Evolutionary conservation across 2,888 invertebrate species (phyloP).

Genomic region (Meliscaeva auricollis): DNA sequence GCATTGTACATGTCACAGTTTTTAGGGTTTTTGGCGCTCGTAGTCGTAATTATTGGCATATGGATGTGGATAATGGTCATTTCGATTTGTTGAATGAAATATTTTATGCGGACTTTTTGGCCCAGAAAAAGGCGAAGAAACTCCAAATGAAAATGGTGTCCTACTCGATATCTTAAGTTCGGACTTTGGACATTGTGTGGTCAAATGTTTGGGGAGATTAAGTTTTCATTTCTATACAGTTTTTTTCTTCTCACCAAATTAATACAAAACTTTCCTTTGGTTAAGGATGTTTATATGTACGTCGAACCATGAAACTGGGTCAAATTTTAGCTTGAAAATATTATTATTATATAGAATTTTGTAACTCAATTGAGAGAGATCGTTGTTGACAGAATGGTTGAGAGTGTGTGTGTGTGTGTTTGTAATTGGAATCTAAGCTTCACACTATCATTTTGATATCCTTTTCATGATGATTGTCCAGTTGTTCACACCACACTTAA

Average conservation of each 20-base stretch:
- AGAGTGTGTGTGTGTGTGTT: not conserved
- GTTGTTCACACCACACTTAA: conserved; percentile 29
- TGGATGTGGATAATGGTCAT: conserved; percentile 73
- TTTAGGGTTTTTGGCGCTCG: conserved; percentile 63
- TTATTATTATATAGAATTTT: not conserved
- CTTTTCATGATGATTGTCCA: conserved; percentile 7
- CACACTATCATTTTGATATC: conserved; percentile 16
- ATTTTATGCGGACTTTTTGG: conserved; percentile 72
- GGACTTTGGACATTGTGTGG: conserved; percentile 4
- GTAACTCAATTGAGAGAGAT: conserved; percentile 34
- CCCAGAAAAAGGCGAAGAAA: conserved; percentile 29
- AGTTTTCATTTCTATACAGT: conserved; percentile 17
- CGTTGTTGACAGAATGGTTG: conserved; percentile 31
- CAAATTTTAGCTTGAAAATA: conserved; percentile 6
- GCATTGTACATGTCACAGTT: too few species aligned
- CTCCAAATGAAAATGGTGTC: not conserved
- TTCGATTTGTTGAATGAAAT: conserved; percentile 75
- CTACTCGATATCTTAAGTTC: conserved; percentile 11
- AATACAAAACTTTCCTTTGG: not conserved
- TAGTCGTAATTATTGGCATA: conserved; percentile 73
- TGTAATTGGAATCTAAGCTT: conserved; percentile 33
- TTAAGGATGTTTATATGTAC: not conserved
- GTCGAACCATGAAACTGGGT: conserved; percentile 17
- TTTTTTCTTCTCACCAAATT: not conserved
- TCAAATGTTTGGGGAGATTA: conserved; percentile 8